Conservation (phyloP, 1,140 invertebrate species). For the Hylaeus volcanicus region DNA sequence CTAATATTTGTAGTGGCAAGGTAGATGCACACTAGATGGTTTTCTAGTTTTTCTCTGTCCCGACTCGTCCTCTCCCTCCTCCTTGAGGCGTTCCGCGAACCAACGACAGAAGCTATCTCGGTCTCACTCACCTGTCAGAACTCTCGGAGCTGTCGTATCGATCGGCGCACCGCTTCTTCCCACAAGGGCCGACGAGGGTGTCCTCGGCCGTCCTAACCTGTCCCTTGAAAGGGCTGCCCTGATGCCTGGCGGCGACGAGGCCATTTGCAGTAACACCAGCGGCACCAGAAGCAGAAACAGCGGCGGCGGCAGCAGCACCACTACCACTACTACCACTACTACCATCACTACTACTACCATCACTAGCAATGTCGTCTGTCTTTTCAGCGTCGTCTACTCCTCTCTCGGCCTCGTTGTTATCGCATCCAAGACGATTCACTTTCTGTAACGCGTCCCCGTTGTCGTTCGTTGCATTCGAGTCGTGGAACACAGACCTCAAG, state of each 20-base stretch:
- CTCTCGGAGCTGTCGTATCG: conserved; percentile 94
- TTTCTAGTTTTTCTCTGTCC: neutral
- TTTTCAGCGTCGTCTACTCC: conserved; percentile 18
- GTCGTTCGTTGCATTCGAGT: conserved; percentile 15
- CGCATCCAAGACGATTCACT: conserved; percentile 30
- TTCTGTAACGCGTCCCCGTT: conserved; percentile 21
- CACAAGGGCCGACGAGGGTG: conserved; percentile 79
- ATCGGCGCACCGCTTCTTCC: conserved; percentile 91
- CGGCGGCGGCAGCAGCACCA: conserved; percentile 27
- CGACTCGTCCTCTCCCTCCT: neutral
- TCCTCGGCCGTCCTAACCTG: conserved; percentile 72
- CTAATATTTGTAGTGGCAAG: too few species aligned
- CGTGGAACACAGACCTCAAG: conserved; percentile 25
- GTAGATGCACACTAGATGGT: too few species aligned
- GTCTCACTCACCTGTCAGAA: conserved; percentile 89
- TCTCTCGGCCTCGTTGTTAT: conserved; percentile 2
- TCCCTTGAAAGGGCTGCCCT: conserved; percentile 70
- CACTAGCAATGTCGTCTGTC: conserved; percentile 31
- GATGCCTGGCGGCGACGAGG: conserved; percentile 58
- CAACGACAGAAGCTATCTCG: conserved; percentile 40
- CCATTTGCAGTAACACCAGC: conserved; percentile 41
- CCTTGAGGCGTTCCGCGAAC: conserved; percentile 24
- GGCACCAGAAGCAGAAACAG: conserved; percentile 36
- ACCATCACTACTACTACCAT: conserved; percentile 22
- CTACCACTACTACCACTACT: conserved; percentile 26